Evolutionary conservation across 2,113 vertebrate species (phyloP).

Genomic region (Candoia aspera): DNA sequence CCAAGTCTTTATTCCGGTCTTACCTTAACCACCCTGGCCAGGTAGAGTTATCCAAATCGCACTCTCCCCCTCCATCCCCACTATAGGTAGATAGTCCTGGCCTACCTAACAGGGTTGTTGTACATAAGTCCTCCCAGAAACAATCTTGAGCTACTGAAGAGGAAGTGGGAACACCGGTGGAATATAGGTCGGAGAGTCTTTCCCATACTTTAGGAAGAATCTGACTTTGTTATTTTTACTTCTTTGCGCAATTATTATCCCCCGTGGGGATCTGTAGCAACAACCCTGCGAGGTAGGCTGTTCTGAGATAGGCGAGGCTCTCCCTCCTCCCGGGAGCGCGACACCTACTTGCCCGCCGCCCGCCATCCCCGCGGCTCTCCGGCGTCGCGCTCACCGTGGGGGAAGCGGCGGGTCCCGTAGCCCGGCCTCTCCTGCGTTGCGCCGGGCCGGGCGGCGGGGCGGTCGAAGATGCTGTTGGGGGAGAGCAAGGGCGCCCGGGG

Average conservation of each 20-base stretch:
- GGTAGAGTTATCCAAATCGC: neutral
- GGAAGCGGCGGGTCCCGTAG: conserved; percentile 74
- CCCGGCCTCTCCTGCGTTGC: conserved; percentile 40
- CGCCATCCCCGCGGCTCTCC: rapidly evolving
- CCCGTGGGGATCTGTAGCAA: neutral
- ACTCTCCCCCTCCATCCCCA: too few species aligned
- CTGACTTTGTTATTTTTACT: neutral
- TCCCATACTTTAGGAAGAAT: neutral
- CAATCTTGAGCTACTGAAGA: too few species aligned
- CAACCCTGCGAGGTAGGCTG: neutral
- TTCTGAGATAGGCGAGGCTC: neutral
- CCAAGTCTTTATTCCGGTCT: neutral
- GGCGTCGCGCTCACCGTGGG: conserved; percentile 67
- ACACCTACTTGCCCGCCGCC: neutral
- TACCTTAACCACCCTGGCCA: neutral
- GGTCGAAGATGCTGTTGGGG: conserved; percentile 72
- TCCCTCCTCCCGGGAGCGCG: neutral
- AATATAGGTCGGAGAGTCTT: too few species aligned
- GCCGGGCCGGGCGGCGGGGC: neutral
- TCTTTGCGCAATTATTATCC: neutral
- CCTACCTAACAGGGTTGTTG: neutral
- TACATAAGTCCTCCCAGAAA: too few species aligned
- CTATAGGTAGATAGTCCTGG: neutral
- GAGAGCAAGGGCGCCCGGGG: conserved; percentile 58
- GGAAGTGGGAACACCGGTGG: too few species aligned